These are phyloP conservation scores for Cydia fagiglandana DNA, from an alignment of 1,140 invertebrate genomes.

Conservation along the genomic window DNA sequence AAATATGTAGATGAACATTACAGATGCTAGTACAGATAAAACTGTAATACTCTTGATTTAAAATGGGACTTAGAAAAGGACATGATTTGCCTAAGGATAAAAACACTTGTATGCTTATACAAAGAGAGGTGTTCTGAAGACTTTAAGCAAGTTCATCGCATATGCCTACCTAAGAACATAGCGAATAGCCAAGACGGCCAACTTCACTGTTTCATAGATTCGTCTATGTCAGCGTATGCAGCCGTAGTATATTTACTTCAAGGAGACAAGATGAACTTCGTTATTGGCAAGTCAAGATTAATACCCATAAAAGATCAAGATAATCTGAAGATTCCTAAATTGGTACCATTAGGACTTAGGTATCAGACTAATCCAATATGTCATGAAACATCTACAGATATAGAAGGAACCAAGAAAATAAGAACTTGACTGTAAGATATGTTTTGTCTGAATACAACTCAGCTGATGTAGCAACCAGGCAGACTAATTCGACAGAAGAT, in stretches of 20 bases:
- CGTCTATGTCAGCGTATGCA: slow-evolving; percentile 36
- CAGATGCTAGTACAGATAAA: neutral
- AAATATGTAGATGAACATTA: neutral
- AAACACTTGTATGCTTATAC: neutral
- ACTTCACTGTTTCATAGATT: slow-evolving; percentile 37
- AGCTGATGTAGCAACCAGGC: slow-evolving; percentile 38
- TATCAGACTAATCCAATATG: slow-evolving; percentile 38
- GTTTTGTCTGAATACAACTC: slow-evolving; percentile 32
- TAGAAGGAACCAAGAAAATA: slow-evolving; percentile 36
- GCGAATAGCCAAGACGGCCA: neutral
- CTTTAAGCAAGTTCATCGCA: neutral
- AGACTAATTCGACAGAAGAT: neutral
- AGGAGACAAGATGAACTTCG: slow-evolving; percentile 32
- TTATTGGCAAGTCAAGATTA: slow-evolving; percentile 41
- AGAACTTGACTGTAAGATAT: slow-evolving; percentile 32
- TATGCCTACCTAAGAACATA: neutral
- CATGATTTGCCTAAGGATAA: neutral
- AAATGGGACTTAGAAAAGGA: neutral
- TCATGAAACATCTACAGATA: slow-evolving; percentile 33
- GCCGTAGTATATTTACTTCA: slow-evolving; percentile 38
- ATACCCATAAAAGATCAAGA: slow-evolving; percentile 38
- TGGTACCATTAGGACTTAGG: neutral
- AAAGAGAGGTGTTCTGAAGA: slow-evolving; percentile 36
- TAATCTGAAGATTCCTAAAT: slow-evolving; percentile 39
- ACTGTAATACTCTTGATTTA: neutral